These are phyloP conservation scores for Trematocara unimaculatum DNA, from an alignment of 2,113 vertebrate species.

Conservation along the genomic window DNA sequence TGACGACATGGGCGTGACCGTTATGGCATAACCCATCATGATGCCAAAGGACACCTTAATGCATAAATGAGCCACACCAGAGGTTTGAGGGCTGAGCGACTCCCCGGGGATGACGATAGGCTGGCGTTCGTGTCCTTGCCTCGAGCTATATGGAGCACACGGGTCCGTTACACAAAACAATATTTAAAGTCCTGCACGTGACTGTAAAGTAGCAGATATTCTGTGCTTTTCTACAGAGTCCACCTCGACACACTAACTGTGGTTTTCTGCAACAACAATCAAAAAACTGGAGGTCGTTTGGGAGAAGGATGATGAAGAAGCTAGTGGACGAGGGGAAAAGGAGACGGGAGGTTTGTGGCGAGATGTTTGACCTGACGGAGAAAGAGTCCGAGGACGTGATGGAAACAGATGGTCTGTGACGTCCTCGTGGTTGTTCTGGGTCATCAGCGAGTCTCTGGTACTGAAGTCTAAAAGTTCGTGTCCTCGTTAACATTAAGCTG, in stretches of 20 bases:
- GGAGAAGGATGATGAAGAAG: neutral
- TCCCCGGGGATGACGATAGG: fast-evolving
- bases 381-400: neutral
- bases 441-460: neutral
- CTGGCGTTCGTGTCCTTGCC: neutral
- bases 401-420: neutral
- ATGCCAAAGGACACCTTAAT: neutral
- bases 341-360: neutral
- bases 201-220: neutral
- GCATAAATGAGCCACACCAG: neutral
- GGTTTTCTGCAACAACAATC: neutral
- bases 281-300: neutral
- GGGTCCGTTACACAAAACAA: neutral
- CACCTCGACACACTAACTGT: fast-evolving
- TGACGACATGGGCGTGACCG: neutral
- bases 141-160: neutral
- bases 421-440: neutral
- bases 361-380: neutral
- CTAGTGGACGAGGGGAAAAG: neutral
- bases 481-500: neutral
- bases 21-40: neutral
- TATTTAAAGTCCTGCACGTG: neutral
- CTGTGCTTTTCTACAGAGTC: too few relatives aligned
- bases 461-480: neutral
- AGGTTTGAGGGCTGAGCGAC: neutral